Evolutionary conservation across 1,140 invertebrate genomes (phyloP).

Genomic region (Cydia pomonella): DNA sequence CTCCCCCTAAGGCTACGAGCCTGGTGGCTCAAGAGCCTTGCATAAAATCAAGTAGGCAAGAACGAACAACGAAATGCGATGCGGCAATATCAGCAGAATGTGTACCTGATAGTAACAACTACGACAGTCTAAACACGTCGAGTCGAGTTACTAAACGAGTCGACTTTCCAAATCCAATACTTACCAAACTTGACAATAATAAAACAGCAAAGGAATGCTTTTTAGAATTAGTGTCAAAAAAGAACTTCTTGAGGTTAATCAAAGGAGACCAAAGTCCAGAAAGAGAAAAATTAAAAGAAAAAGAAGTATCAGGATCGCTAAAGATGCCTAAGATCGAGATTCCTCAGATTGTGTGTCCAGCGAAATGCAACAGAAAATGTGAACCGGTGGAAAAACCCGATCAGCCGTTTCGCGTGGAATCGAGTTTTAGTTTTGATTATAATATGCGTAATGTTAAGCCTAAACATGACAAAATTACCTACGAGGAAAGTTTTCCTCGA

Average conservation of each 20-base stretch:
- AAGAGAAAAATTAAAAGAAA: neutral
- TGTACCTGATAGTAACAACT: neutral
- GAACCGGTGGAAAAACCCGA: neutral
- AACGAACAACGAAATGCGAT: neutral
- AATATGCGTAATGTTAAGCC: neutral
- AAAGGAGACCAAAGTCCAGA: neutral
- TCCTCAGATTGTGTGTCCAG: neutral
- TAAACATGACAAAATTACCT: neutral
- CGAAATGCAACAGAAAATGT: neutral
- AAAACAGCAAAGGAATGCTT: neutral
- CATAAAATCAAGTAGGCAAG: neutral
- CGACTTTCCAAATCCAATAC: neutral
- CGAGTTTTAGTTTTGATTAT: constrained; percentile 5
- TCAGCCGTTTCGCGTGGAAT: neutral
- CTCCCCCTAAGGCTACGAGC: neutral
- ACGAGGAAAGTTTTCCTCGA: neutral
- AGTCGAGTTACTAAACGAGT: neutral
- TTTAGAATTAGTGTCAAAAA: neutral
- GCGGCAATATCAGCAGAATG: neutral
- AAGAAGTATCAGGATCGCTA: too few species aligned
- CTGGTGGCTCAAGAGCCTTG: neutral
- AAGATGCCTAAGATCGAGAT: too few species aligned
- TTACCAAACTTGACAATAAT: neutral
- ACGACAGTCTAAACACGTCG: neutral
- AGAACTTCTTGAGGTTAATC: constrained; percentile 1